Percentiles rank a stretch among this genome's conserved stretches.
Conservation (phyloP, 2,113 vertebrate species). For the Microcebus griseorufus region DNA sequence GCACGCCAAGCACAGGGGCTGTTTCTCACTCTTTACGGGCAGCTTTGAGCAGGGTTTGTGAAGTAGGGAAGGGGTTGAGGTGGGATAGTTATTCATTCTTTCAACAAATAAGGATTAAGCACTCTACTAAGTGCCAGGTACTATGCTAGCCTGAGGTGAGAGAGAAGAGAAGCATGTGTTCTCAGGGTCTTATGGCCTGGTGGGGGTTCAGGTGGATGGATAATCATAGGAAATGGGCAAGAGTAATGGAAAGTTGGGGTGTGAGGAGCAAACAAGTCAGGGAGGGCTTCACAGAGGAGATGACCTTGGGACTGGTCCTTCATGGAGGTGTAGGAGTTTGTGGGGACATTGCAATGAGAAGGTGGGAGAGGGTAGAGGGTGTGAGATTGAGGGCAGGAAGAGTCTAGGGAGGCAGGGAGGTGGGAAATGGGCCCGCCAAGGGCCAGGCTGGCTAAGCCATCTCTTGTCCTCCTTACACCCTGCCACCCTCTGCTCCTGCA, state of each 20-base stretch:
- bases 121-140: not conserved
- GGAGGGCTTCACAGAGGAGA: not conserved
- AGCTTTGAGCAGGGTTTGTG: not conserved
- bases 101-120: not conserved
- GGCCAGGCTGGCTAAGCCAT: not conserved
- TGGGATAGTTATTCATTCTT: not conserved
- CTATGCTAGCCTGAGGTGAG: not conserved
- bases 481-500: not conserved
- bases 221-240: not conserved
- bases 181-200: not conserved
- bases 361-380: not conserved
- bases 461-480: not conserved
- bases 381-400: not conserved
- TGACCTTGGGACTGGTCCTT: not conserved
- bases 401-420: not conserved
- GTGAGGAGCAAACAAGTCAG: not conserved
- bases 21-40: not conserved
- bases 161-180: not conserved
- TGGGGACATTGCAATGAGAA: not conserved
- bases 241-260: not conserved
- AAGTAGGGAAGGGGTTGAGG: rapidly evolving
- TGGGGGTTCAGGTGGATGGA: not conserved
- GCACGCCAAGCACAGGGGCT: not conserved
- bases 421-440: not conserved
- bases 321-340: not conserved